Conservation (phyloP, 2,113 vertebrate genomes). For the Cranoglanis bouderius region DNA sequence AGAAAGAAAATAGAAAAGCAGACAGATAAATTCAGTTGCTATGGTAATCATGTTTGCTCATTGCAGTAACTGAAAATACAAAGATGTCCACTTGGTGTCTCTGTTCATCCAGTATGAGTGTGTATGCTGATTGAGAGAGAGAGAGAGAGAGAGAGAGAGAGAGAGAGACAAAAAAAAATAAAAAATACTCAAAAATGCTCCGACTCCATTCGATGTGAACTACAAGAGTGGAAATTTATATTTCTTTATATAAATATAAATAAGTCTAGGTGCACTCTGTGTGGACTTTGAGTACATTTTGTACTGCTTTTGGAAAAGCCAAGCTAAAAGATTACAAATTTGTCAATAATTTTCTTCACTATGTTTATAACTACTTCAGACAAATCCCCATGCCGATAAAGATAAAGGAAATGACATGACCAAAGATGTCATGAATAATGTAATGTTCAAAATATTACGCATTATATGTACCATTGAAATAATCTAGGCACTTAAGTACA, state of each 20-base stretch:
- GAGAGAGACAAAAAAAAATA: too few species aligned
- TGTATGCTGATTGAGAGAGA: not conserved
- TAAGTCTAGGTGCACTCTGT: not conserved
- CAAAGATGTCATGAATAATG: not conserved
- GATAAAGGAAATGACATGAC: not conserved
- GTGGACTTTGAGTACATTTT: not conserved
- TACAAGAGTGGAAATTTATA: not conserved
- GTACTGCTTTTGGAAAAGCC: not conserved
- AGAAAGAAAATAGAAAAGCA: conserved; percentile 33
- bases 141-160: not conserved
- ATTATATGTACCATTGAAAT: not conserved
- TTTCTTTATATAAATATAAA: not conserved
- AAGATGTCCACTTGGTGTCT: conserved; percentile 59
- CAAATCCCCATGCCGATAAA: not conserved
- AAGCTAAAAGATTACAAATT: not conserved
- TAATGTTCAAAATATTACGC: not conserved
- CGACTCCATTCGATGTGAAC: not conserved
- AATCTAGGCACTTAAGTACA: not conserved
- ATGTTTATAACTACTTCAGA: not conserved
- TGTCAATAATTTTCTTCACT: not conserved
- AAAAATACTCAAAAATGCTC: not conserved
- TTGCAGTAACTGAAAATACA: conserved; percentile 3
- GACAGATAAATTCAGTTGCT: conserved; percentile 50
- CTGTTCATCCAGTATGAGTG: conserved; percentile 51
- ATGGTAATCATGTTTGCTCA: conserved; percentile 49